Evolutionary conservation across 2,888 invertebrate species (phyloP), one percentile per base, ranked within the genome.

Genomic region (Callinectes sapidus): DNA sequence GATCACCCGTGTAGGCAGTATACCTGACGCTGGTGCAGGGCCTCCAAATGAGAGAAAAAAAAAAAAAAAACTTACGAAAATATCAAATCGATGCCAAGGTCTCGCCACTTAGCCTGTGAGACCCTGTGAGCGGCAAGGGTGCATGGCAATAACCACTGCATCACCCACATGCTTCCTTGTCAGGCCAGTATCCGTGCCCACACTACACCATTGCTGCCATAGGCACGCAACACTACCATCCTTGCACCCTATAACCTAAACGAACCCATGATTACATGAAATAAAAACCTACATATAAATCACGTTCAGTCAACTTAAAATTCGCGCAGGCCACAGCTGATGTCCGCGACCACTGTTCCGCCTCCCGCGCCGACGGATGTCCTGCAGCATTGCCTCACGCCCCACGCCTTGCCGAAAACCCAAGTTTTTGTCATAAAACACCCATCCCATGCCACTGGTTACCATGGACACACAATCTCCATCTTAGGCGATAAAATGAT

Each of bases 311-410:
- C 81, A 81, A 81, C 81, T 81, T 81, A 32, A 81, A 81, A 81
- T 81, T 81, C 81, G 81, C 81, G 81, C 81, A 81, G 81, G 81
- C 81, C 35, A 81, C 81, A 81, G 81, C 81, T 81, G 81, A 81
- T 81, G 81, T 81, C 35, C 81, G 81, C 81, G 81, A 81, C 81
- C 81, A 35, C 81, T 81, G 81, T 35, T 81, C 81, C 35, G 81
- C 16, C 81, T 35, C 81, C 35, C 81, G 14, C 81, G 35, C 81
- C 14, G 13, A 35, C 81, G 32, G 18, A 13, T 35, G 81, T 81
- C 81, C 81, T 81, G 35, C 32, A 35, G 81, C 81, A 35, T 16
- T 35, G 35, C 81, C 81, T 35, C 16, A 14, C 10, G 0, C 81
- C 81, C 32, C 35, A 32, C 32, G 35, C 35, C 81, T 32, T 71